These are phyloP conservation scores for Amitus sp. DNA, from an alignment of 2,888 invertebrate species.

Conservation along the genomic window DNA sequence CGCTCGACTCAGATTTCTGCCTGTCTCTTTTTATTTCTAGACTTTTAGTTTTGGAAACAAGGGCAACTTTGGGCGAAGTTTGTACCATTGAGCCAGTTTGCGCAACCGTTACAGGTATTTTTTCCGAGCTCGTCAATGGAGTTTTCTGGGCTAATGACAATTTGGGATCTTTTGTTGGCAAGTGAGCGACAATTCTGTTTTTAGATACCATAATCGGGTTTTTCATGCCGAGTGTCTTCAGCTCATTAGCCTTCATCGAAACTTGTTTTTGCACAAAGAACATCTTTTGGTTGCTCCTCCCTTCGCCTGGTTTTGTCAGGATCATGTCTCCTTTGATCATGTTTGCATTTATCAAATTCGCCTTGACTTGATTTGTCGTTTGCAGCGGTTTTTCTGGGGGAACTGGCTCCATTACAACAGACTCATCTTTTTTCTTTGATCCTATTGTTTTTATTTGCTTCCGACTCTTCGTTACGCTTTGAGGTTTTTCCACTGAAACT, in stretches of 20 bases:
- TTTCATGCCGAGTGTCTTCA: conserved; percentile 49
- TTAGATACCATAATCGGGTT: conserved; percentile 53
- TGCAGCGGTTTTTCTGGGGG: conserved; percentile 53
- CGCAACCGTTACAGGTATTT: conserved; percentile 31
- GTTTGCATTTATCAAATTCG: conserved; percentile 66
- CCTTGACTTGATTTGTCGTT: conserved; percentile 67
- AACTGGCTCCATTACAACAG: conserved; percentile 19
- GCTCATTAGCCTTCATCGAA: conserved; percentile 52
- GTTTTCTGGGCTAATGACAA: conserved; percentile 30
- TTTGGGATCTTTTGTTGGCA: conserved; percentile 52
- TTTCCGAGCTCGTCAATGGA: too few relatives aligned
- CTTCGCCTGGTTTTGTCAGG: conserved; percentile 60
- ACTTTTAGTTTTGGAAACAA: conserved; percentile 10
- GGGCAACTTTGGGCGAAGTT: conserved; percentile 5
- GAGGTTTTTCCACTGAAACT: conserved; percentile 42
- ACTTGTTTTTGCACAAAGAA: conserved; percentile 59
- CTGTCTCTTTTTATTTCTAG: conserved; percentile 22
- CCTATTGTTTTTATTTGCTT: conserved; percentile 48
- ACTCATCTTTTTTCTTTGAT: conserved; percentile 56
- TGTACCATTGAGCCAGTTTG: conserved; percentile 19
- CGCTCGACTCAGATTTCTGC: conserved; percentile 14
- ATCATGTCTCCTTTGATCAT: conserved; percentile 64
- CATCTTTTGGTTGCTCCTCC: conserved; percentile 54
- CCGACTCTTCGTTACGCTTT: conserved; percentile 42
- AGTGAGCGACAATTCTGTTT: conserved; percentile 44